phyloP scores from a whole-genome alignment of 2,888 invertebrate genomes.

The Molanna angustata region DNA sequence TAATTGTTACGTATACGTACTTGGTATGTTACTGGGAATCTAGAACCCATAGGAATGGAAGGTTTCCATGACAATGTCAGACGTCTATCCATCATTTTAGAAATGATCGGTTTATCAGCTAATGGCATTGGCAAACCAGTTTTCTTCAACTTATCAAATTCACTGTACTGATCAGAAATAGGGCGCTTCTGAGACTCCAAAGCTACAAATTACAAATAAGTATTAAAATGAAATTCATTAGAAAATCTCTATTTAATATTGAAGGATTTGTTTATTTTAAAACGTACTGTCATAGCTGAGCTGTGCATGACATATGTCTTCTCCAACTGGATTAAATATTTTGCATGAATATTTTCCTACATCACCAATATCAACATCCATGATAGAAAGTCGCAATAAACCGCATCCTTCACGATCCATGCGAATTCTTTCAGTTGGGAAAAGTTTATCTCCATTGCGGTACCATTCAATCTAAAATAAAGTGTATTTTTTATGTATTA shows the following conservation, averaged over 20 bases:
- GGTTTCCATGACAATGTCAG: slow-evolving; percentile 93
- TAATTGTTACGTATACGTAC: slow-evolving; percentile 53
- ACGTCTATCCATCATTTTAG: slow-evolving; percentile 85
- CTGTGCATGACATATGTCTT: slow-evolving; percentile 75
- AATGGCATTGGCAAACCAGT: slow-evolving; percentile 85
- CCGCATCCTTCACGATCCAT: slow-evolving; percentile 83
- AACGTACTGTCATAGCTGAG: slow-evolving; percentile 77
- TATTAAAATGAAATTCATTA: no score
- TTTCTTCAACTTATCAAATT: slow-evolving; percentile 79
- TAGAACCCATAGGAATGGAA: slow-evolving; percentile 82
- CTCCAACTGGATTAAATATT: slow-evolving; percentile 81
- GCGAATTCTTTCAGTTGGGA: slow-evolving; percentile 77
- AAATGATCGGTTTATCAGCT: slow-evolving; percentile 87
- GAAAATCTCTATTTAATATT: no score
- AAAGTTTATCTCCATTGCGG: slow-evolving; percentile 73
- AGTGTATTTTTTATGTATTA: no score
- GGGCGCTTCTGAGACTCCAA: slow-evolving; percentile 67
- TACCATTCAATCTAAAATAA: slow-evolving; percentile 57
- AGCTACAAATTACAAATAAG: slow-evolving; percentile 48
- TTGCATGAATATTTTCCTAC: slow-evolving; percentile 81
- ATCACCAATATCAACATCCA: slow-evolving; percentile 75
- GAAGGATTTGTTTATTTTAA: no score
- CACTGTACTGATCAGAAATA: slow-evolving; percentile 75
- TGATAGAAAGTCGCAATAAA: slow-evolving; percentile 76
- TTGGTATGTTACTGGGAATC: slow-evolving; percentile 90